Base-by-base conservation (phyloP, 1,140 invertebrate species). In the Atta cephalotes region DNA sequence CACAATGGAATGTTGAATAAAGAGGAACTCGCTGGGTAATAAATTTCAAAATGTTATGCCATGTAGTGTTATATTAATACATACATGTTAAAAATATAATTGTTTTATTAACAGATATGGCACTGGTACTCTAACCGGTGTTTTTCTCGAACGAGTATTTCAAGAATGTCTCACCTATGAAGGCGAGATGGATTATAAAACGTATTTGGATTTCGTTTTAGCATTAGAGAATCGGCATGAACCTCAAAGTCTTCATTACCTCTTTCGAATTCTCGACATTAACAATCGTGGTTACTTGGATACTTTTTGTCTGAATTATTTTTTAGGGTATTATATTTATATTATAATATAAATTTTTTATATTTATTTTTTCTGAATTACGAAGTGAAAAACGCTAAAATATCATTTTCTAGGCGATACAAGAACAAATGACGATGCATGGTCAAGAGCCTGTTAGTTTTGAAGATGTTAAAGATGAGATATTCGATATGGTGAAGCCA, bases 151-250 rank as follows among this genome's bases (percentile, higher is more conserved):
- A 89, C 96, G 98, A 68, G 98, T 99, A 0, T 99, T 99, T 95
- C 98, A 99, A 95, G 98, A 99, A 93, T 99, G 98, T 92, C 96
- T 99, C 0, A 99, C 99, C 0, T 99, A 99, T 93, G 97, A 98
- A 91, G 98, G 98, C 9, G 98, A 99, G 96, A 99, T 99, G 97
- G 99, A 99, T 95, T 99, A 99, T 94, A 99, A 99, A 95, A 98
- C 98, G 0, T 99, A 99, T 95, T 94, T 99, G 25, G 98, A 99
- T 93, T 98, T 99, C 95, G 98, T 99, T 0, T 95, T 99, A 39
- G 99, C 99, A 0, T 95, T 99, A 87, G 98, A 99, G 94, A 99
- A 99, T 95, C 96, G 98, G 28, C 97, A 97, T 84, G 98, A 99
- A 93, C 98, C 98, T 0, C 98, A 99, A 91, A 97, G 98, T 1